These are phyloP conservation scores for Drosophila insularis DNA, from an alignment of 1,140 invertebrate species.

Conservation along the genomic window DNA sequence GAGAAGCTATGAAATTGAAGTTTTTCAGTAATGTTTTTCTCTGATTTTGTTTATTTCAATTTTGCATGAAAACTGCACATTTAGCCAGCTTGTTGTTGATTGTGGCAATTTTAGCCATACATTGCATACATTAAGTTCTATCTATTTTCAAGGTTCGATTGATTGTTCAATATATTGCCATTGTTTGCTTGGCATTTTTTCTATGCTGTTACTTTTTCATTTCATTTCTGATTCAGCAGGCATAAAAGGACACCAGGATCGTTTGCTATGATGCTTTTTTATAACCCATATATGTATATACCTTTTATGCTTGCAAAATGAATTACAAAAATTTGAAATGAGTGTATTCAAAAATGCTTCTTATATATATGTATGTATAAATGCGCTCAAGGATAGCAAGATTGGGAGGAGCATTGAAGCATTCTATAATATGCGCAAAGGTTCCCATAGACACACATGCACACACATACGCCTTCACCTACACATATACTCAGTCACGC, in stretches of 20 bases:
- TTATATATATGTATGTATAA: slow-evolving; percentile 68
- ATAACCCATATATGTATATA: slow-evolving; percentile 27
- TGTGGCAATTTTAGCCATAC: slow-evolving; percentile 1
- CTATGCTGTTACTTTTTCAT: neutral
- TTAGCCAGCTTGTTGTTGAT: slow-evolving; percentile 25
- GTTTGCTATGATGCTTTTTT: neutral
- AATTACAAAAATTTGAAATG: slow-evolving; percentile 60
- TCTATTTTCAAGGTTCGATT: neutral
- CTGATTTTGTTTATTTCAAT: too few relatives aligned
- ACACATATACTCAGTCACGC: slow-evolving; percentile 25
- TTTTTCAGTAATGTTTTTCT: too few relatives aligned
- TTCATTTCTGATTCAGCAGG: neutral
- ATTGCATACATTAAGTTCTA: slow-evolving; percentile 17
- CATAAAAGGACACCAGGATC: neutral
- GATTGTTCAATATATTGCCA: slow-evolving; percentile 17
- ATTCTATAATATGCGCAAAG: slow-evolving; percentile 58
- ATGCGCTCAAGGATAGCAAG: slow-evolving; percentile 30
- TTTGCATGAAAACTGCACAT: neutral
- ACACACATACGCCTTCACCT: slow-evolving; percentile 12
- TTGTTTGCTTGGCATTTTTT: neutral
- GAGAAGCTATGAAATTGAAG: slow-evolving; percentile 9
- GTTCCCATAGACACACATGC: slow-evolving; percentile 34
- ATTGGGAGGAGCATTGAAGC: slow-evolving; percentile 51
- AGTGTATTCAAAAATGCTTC: slow-evolving; percentile 58
- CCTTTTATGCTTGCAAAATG: slow-evolving; percentile 50